phyloP scores from a whole-genome alignment of 2,797 vertebrate species.

The Hypotaenidia okinawae region DNA sequence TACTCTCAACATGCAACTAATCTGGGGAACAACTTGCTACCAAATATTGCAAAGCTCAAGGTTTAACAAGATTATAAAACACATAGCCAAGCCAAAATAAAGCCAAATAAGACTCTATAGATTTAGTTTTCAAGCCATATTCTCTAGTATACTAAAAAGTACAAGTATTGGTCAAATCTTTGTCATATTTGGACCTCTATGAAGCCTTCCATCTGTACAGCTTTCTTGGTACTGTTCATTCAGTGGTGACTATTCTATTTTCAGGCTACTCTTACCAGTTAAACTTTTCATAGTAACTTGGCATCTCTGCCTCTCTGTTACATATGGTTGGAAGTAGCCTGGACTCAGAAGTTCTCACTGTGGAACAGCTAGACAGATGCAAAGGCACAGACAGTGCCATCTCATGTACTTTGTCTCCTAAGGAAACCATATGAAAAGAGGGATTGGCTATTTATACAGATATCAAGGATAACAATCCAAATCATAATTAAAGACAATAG shows the following conservation, averaged over 20 bases:
- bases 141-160: background rate
- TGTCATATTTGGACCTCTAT: background rate
- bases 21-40: background rate
- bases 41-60: accelerated
- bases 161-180: background rate
- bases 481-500: slow-evolving; percentile 23
- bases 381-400: background rate
- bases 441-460: background rate
- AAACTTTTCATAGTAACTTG: background rate
- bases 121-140: background rate
- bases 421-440: background rate
- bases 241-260: background rate
- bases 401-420: background rate
- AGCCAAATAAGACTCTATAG: background rate
- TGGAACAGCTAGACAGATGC: background rate
- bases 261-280: background rate
- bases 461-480: background rate
- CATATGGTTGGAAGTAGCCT: background rate
- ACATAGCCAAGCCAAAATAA: background rate
- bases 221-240: background rate
- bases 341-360: background rate
- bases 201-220: background rate
- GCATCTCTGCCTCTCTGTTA: background rate
- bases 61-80: background rate
- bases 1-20: background rate